Conservation (phyloP, 1,140 invertebrate genomes). For the Micrasema minimum region DNA sequence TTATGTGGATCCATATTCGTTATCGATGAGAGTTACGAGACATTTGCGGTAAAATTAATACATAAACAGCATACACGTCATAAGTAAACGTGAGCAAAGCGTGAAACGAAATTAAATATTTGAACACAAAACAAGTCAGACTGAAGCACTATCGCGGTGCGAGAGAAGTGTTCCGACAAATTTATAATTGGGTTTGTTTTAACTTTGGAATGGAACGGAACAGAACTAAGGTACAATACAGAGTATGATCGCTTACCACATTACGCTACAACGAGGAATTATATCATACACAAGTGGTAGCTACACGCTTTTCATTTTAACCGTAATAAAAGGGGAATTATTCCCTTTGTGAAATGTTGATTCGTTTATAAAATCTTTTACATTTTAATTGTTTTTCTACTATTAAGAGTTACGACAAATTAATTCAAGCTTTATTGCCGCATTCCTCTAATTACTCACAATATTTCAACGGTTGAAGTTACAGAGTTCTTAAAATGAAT, state of each 20-base stretch:
- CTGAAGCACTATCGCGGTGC: conserved; percentile 22
- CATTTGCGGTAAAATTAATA: background rate
- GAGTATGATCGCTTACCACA: conserved; percentile 27
- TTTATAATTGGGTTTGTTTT: conserved; percentile 49
- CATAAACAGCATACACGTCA: background rate
- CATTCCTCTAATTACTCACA: too few relatives aligned
- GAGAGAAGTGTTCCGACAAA: conserved; percentile 30
- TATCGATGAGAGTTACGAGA: too few relatives aligned
- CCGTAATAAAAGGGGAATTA: conserved; percentile 10
- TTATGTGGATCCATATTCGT: too few relatives aligned
- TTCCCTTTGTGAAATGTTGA: background rate
- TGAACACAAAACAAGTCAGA: conserved; percentile 21
- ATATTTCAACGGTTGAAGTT: too few relatives aligned
- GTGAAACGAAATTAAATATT: conserved; percentile 33
- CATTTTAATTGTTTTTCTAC: too few relatives aligned
- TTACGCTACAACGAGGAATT: conserved; percentile 29
- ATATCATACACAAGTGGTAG: conserved; percentile 1
- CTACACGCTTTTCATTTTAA: conserved; percentile 11
- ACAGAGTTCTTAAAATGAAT: too few relatives aligned
- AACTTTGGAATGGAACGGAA: conserved; percentile 14
- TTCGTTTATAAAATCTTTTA: too few relatives aligned
- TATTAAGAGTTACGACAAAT: too few relatives aligned
- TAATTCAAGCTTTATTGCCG: too few relatives aligned
- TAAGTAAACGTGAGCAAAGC: conserved; percentile 23
- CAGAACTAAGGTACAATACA: conserved; percentile 9